Evolutionary conservation across 2,888 invertebrate species (phyloP).

Genomic region (Drosophila helvetica): DNA sequence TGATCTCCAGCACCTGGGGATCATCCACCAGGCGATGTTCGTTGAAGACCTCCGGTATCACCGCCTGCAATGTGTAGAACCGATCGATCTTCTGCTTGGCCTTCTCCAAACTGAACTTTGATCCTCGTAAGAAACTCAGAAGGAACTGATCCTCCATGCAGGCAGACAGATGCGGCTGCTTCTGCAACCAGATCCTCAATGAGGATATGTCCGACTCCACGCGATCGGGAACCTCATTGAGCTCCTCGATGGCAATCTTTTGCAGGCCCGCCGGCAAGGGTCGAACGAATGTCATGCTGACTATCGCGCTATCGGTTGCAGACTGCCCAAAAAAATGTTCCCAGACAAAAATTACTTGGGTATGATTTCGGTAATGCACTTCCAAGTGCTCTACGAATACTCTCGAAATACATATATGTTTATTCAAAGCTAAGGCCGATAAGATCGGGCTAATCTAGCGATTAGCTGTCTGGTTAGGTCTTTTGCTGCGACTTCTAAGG

Average conservation of each 20-base stretch:
- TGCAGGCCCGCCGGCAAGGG: conserved; percentile 71
- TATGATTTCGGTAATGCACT: conserved; percentile 18
- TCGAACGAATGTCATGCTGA: conserved; percentile 57
- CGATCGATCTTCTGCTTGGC: conserved; percentile 86
- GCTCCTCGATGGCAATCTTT: conserved; percentile 83
- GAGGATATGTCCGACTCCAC: conserved; percentile 80
- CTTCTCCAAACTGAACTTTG: conserved; percentile 85
- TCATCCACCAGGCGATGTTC: conserved; percentile 77
- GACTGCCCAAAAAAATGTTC: conserved; percentile 26
- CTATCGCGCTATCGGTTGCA: conserved; percentile 18
- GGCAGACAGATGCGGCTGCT: conserved; percentile 85
- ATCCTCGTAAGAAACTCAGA: conserved; percentile 85
- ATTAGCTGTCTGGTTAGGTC: conserved; percentile 16
- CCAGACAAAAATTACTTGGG: neutral
- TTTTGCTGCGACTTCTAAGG: neutral
- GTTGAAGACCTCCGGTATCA: conserved; percentile 86
- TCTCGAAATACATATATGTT: conserved; percentile 15
- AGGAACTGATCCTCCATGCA: conserved; percentile 84
- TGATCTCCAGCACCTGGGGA: conserved; percentile 75
- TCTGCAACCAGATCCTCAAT: conserved; percentile 85
- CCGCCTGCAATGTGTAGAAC: conserved; percentile 86
- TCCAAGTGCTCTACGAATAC: neutral
- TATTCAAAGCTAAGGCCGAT: conserved; percentile 29
- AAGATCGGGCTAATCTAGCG: conserved; percentile 33
- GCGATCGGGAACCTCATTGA: conserved; percentile 84